phyloP scores from a whole-genome alignment of 2,797 vertebrate species.

The Sciaenops ocellatus region DNA sequence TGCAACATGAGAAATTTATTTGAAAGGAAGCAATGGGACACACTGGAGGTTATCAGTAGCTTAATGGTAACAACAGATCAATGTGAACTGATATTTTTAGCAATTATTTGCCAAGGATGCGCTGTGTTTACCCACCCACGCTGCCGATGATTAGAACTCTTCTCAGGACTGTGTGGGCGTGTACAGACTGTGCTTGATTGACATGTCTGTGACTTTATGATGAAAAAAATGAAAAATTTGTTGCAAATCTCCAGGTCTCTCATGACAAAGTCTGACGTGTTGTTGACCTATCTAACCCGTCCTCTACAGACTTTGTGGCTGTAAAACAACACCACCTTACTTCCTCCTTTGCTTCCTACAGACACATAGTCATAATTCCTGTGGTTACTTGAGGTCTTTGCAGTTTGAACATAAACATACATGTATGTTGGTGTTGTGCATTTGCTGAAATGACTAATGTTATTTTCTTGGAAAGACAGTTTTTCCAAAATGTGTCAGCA shows the following conservation, averaged over 20 bases:
- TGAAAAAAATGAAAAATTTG: too few species aligned
- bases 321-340: not conserved
- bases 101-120: constrained; percentile 23
- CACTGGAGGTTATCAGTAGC: constrained; percentile 1
- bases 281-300: not conserved
- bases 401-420: not conserved
- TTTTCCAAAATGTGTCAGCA: not conserved
- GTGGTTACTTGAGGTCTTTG: not conserved
- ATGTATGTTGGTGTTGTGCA: too few species aligned
- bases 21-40: constrained; percentile 12
- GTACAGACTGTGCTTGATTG: constrained; percentile 26
- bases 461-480: not conserved
- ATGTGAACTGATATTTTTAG: constrained; percentile 25
- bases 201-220: constrained; percentile 9
- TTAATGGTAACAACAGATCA: constrained; percentile 22
- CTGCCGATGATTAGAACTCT: constrained; percentile 25
- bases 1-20: not conserved
- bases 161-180: constrained; percentile 23
- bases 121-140: constrained; percentile 41
- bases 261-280: not conserved
- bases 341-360: not conserved
- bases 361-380: not conserved
- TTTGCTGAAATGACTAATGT: not conserved
- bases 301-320: not conserved
- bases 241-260: too few species aligned